Base-by-base conservation (phyloP, 1,140 invertebrate genomes). In the Micrasema minimum region DNA sequence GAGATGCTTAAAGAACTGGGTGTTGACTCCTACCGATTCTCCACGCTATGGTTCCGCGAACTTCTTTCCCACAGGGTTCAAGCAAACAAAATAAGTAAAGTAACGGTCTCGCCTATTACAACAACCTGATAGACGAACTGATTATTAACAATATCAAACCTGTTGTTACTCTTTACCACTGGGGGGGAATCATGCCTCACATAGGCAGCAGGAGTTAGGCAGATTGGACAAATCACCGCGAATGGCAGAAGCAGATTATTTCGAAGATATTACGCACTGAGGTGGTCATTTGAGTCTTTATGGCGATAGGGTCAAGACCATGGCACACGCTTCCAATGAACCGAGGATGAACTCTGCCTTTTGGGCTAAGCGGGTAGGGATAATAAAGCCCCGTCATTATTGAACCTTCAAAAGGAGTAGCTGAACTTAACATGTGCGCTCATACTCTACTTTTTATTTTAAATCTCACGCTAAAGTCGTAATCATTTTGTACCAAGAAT, bases 71-170 rank as follows among this genome's bases (percentile, higher is more conserved):
- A 82, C 77, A 12, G 89, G 88, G 43, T 85, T 80, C 51, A 4
- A n/a, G 78, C 1, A 78, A n/a, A 83, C 43, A 57, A 77, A 2
- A 74, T 88, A 0, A 90, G 86, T 72, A 57, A 76, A 51, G 76
- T n/a, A n/a, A 81, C 37, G 89, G 88, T 7, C 75, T 90, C n/a
- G 66, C 82, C 11, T 88, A 88, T 75, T 90, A 90, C 71, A 84
- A 86, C 37, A 75, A 82, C 18, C 65, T 90, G 0, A 85, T 90
- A 37, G 76, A 88, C 66, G 82, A 83, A 66, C 75, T 90, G 0
- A 22, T 79, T 10, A 75, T 69, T 7, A 80, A 85, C 35, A 71
- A 75, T 11, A 87, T 87, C 26, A 66, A 77, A 41, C 85, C 86
- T 6, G 71, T 86, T 50, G 79, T 87, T 0, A 88, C 86, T 0